A percentile compares a stretch with the other conserved stretches of the same genome.
These are phyloP conservation scores for Gallirallus australis DNA, from an alignment of 2,797 vertebrate genomes.

Conservation along the genomic window DNA sequence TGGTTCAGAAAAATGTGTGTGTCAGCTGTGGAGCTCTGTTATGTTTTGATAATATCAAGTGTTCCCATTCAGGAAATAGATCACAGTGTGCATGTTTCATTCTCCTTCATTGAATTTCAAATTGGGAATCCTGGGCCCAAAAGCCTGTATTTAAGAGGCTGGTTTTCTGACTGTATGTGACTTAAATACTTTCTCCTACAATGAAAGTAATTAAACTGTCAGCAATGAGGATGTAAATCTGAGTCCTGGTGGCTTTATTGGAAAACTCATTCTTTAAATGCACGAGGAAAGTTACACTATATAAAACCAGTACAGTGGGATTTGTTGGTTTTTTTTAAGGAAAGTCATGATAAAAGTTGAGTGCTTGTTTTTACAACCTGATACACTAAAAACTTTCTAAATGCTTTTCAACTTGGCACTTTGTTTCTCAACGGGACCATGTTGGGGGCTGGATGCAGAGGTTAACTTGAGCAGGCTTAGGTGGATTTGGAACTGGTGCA, in stretches of 20 bases:
- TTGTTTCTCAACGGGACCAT: background rate
- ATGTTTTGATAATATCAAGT: conserved; percentile 65
- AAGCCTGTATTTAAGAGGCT: conserved; percentile 28
- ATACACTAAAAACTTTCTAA: background rate
- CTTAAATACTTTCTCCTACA: conserved; percentile 55
- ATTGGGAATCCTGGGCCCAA: conserved; percentile 9
- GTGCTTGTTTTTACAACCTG: background rate
- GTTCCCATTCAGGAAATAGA: conserved; percentile 63
- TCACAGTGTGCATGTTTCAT: conserved; percentile 31
- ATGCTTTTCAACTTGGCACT: background rate
- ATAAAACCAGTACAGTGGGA: background rate
- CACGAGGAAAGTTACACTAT: background rate
- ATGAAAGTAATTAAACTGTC: conserved; percentile 59
- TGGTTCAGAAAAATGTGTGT: conserved; percentile 45
- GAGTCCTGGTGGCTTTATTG: conserved; percentile 33
- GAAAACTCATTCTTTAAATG: background rate
- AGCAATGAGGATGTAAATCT: conserved; percentile 57
- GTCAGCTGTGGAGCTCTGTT: conserved; percentile 52
- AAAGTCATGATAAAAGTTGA: background rate
- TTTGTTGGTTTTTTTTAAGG: too few relatives aligned
- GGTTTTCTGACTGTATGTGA: conserved; percentile 32
- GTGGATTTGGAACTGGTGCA: background rate
- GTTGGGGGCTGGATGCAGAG: background rate
- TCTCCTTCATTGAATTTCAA: conserved; percentile 62
- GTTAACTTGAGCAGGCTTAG: background rate